Evolutionary conservation across 2,797 vertebrate species (phyloP).

Genomic region (Coccyzus lansbergi): DNA sequence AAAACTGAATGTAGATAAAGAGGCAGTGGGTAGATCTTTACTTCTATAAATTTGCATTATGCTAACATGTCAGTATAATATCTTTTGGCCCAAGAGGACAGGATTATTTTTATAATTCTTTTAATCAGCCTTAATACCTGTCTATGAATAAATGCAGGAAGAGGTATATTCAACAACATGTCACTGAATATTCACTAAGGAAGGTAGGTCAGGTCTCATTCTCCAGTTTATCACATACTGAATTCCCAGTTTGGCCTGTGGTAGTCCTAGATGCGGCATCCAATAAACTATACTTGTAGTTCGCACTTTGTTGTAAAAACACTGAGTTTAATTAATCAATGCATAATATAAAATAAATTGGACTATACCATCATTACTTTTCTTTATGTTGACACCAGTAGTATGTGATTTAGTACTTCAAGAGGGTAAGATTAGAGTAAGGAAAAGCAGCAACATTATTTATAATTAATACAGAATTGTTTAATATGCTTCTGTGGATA

Average conservation of each 20-base stretch:
- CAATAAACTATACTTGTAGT: background rate
- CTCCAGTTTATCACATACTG: background rate
- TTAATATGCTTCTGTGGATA: background rate
- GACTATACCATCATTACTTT: background rate
- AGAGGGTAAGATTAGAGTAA: background rate
- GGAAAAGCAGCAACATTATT: background rate
- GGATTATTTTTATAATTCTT: background rate
- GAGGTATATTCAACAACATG: background rate
- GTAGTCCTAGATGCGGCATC: background rate
- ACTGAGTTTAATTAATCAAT: accelerated
- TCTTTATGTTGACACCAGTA: background rate
- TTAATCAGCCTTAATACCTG: background rate
- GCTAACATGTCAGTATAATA: background rate
- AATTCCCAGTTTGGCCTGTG: background rate
- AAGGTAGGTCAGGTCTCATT: background rate
- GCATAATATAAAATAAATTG: background rate
- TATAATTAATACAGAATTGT: background rate
- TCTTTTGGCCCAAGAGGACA: background rate
- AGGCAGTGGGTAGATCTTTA: background rate
- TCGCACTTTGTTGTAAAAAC: background rate
- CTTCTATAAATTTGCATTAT: background rate
- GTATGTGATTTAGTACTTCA: background rate
- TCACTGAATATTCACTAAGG: background rate
- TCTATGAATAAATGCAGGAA: background rate
- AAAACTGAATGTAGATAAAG: constrained; percentile 10